Conservation (phyloP, 2,113 vertebrate genomes). For the Limanda limanda region DNA sequence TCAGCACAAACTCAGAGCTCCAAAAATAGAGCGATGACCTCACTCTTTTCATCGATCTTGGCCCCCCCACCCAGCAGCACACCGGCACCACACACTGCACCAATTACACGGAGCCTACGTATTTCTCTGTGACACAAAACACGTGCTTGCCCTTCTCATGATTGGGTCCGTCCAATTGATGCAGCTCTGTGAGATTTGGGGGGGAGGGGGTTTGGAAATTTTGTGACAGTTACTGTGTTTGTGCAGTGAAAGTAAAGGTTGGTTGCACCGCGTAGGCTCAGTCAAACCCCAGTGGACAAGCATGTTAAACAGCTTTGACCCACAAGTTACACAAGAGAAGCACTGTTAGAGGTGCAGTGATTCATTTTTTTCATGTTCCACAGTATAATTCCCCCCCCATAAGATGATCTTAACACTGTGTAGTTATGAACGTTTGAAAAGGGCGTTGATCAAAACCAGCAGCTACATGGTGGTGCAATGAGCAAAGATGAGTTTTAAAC, state of each 20-base stretch:
- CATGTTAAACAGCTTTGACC: constrained; percentile 21
- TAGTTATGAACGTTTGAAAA: constrained; percentile 1
- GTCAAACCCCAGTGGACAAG: constrained; percentile 35
- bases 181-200: constrained; percentile 13
- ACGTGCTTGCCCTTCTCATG: constrained; percentile 58
- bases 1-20: constrained; percentile 41
- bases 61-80: constrained; percentile 50
- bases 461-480: neutral
- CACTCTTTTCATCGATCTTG: constrained; percentile 63
- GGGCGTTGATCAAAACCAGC: neutral
- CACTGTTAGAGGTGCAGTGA: neutral
- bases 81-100: constrained; percentile 61
- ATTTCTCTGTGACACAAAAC: constrained; percentile 71
- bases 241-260: constrained; percentile 21
- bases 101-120: constrained; percentile 65
- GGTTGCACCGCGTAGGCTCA: constrained; percentile 2
- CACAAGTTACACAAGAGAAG: neutral
- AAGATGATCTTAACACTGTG: neutral
- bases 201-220: neutral
- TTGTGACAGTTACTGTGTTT: constrained; percentile 11
- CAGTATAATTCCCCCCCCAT: neutral
- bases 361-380: neutral
- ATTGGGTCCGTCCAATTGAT: constrained; percentile 23
- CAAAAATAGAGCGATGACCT: constrained; percentile 68
- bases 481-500: neutral